phyloP scores from a whole-genome alignment of 1,140 invertebrate genomes.

The Episyrphus balteatus region DNA sequence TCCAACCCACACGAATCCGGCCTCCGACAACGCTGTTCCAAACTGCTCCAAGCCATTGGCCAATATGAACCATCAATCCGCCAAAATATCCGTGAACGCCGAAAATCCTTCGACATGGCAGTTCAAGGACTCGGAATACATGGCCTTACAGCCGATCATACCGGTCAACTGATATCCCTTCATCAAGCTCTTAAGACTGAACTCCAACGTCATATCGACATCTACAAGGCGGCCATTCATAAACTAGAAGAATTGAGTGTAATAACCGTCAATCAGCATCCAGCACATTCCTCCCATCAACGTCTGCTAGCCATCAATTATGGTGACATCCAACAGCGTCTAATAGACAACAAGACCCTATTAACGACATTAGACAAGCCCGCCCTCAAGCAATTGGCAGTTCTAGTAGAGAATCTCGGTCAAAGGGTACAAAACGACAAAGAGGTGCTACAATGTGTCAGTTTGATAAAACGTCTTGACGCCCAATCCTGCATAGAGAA shows the following conservation, averaged over 20 bases:
- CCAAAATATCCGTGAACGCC: conserved; percentile 48
- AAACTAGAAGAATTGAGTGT: conserved; percentile 72
- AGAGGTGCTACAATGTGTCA: conserved; percentile 52
- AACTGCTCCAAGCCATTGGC: conserved; percentile 41
- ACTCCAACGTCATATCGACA: conserved; percentile 69
- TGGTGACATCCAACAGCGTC: conserved; percentile 68
- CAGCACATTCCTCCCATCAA: conserved; percentile 80
- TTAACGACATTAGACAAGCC: conserved; percentile 73
- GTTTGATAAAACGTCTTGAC: conserved; percentile 47
- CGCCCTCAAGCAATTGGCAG: conserved; percentile 43
- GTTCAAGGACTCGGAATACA: conserved; percentile 80
- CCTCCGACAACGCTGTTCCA: conserved; percentile 44
- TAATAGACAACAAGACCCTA: conserved; percentile 86
- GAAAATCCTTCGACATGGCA: conserved; percentile 66
- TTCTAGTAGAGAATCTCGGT: conserved; percentile 45
- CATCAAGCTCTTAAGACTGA: conserved; percentile 67
- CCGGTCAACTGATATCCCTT: conserved; percentile 49
- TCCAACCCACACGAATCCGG: conserved; percentile 53
- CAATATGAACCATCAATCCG: conserved; percentile 45
- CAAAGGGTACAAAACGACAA: conserved; percentile 57
- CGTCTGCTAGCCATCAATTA: conserved; percentile 71
- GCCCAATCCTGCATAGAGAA: conserved; percentile 42
- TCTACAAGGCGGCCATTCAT: conserved; percentile 77
- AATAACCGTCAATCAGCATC: conserved; percentile 61
- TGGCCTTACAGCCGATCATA: conserved; percentile 56